Base-by-base conservation (phyloP, 2,797 vertebrate genomes). In the Lophotriccus pileatus region DNA sequence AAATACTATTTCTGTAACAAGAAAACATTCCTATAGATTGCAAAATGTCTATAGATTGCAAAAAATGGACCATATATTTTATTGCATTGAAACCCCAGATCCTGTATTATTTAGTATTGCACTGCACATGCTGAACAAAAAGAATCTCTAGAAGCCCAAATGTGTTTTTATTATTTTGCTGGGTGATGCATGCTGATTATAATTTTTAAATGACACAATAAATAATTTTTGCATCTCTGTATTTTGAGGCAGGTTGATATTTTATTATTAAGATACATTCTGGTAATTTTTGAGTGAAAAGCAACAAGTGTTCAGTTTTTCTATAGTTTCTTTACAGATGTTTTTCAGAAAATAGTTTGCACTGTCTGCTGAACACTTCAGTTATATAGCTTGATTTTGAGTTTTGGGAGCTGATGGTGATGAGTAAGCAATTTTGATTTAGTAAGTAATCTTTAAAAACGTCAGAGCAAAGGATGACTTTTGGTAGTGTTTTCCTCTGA, bases 281-380 rank as follows among this genome's bases (percentile, higher is more conserved):
- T 23, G 8, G 23, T 86, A 68, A 76, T 59, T 60, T 87, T 37
- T 30, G n/a, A 74, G 27, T 56, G 36, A 55, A 82, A 90, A 92
- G 74, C 95, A 95, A 96, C 83, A 93, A 92, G 90, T 97, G 86
- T 79, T 77, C 22, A 20, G 13, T 63, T 72, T 89, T 72, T 85
- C 60, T 73, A 2, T 74, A 79, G 9, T 39, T 64, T 60, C 70
- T 74, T 70, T 58, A 37, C 18, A 50, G 21, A 7, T 2, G 2
- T 66, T 59, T 85, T 44, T 85, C 47, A 43, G 23, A 52, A 74
- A 89, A 88, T 28, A 30, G 34, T 90, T 84, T 89, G 36, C 23
- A 20, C 18, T 84, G 9, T 81, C 73, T 74, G 16, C 22, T 79
- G 68, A 3, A 49, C 10, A n/a, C 8, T 81, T 87, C n/a, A 36